Conservation (phyloP, 1,140 invertebrate genomes). For the Drosophila repletoides region DNA sequence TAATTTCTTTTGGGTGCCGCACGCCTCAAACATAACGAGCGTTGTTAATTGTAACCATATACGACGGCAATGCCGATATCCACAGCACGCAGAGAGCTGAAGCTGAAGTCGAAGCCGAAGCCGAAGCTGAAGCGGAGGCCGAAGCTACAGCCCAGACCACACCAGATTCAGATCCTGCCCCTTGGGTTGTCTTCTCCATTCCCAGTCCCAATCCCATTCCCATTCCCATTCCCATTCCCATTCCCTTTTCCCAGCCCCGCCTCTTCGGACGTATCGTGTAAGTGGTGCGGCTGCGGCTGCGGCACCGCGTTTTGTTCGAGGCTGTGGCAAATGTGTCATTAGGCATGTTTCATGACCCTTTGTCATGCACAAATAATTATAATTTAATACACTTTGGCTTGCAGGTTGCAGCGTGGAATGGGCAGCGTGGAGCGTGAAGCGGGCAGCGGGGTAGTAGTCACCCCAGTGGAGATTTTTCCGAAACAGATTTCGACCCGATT, state of each 20-base stretch:
- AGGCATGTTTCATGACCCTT: conserved; percentile 80
- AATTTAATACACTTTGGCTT: conserved; percentile 74
- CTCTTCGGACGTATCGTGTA: conserved; percentile 5
- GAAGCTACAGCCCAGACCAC: neutral
- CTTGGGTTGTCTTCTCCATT: conserved; percentile 13
- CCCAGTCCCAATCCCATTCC: neutral
- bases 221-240: neutral
- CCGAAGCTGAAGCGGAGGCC: conserved; percentile 8
- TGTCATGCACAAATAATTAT: conserved; percentile 81
- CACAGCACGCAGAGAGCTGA: conserved; percentile 27
- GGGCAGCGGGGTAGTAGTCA: conserved; percentile 1
- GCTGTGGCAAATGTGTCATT: conserved; percentile 80
- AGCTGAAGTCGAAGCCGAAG: conserved; percentile 5
- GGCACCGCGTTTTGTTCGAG: conserved; percentile 63
- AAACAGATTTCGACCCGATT: conserved; percentile 33
- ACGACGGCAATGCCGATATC: conserved; percentile 48
- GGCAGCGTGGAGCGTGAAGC: neutral
- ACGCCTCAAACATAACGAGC: conserved; percentile 71
- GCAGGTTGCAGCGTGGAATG: conserved; percentile 25
- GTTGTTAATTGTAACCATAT: conserved; percentile 69
- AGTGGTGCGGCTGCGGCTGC: conserved; percentile 25
- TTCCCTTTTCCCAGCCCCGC: neutral
- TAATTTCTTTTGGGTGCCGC: conserved; percentile 64
- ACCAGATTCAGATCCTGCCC: conserved; percentile 5
- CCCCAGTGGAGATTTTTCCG: conserved; percentile 36